Evolutionary conservation across 2,888 invertebrate species (phyloP).

Genomic region (Drosophila picticornis): DNA sequence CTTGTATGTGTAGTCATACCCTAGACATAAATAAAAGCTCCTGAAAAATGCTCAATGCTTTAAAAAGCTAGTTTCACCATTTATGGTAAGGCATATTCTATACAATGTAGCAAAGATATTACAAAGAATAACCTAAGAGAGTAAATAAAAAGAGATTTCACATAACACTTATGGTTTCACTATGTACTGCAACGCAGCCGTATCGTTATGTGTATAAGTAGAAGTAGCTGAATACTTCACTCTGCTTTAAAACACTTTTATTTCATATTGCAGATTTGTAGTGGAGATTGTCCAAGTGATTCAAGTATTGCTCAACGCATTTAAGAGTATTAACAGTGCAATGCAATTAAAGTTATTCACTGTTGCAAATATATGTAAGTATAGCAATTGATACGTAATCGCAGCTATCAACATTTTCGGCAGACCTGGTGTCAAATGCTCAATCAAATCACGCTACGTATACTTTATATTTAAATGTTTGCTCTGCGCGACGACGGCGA

Average conservation of each 20-base stretch:
- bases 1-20: neutral
- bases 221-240: neutral
- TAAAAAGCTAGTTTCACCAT: neutral
- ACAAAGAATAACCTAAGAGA: neutral
- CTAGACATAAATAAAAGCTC: neutral
- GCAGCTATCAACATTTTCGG: slow-evolving; percentile 44
- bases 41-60: neutral
- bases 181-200: neutral
- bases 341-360: slow-evolving; percentile 28
- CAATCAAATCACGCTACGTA: slow-evolving; percentile 63
- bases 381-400: slow-evolving; percentile 23
- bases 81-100: neutral
- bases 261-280: slow-evolving; percentile 1
- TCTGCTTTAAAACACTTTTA: neutral
- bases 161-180: neutral
- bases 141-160: neutral
- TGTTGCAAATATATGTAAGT: slow-evolving; percentile 7
- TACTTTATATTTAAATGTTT: slow-evolving; percentile 69
- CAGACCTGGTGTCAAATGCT: slow-evolving; percentile 66
- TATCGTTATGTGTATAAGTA: neutral
- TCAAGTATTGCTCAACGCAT: slow-evolving; percentile 23
- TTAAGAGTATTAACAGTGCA: slow-evolving; percentile 10
- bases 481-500: slow-evolving; percentile 37
- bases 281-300: slow-evolving; percentile 1
- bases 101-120: neutral